Evolutionary conservation across 2,888 invertebrate species (phyloP), one percentile per base, ranked within the genome.

Genomic region (Yponomeuta malinellus): DNA sequence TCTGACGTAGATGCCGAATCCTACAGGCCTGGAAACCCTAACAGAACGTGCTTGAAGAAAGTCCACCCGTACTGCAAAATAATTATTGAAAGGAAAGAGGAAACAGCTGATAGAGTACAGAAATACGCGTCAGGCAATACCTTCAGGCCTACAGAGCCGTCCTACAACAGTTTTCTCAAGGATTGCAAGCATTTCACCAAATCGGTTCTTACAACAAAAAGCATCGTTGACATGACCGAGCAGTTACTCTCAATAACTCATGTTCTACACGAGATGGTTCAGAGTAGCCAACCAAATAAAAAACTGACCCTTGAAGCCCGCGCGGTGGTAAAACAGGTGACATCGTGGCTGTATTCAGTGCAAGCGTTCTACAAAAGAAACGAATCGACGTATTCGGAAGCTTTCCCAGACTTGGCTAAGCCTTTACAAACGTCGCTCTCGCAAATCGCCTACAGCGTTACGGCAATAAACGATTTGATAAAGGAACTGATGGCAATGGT

Each of bases 371-470:
- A 92, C 65, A 90, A 89, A 69, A 93, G 93, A 78, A 80, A 95
- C 43, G 90, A 94, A 37, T 83, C 78, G 3, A 84, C 83, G 0
- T 96, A 94, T 79, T 87, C 93, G 0, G 89, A 93, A 2, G 94
- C 94, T n/a, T 97, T 97, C 80, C 95, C 96, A 0, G 98, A 98
- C 82, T 89, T 98, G 70, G 93, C 95, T 0, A 93, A 94, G 73
- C 97, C 97, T 0, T 86, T 97, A 29, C 89, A 95, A 69, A 91
- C 93, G 71, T 95, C 95, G 0, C 81, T 96, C 9, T 92, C 94
- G 0, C 95, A 96, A 86, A 93, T 96, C 72, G 86, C 93, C 1
- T 94, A 94, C 74, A 95, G 96, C 2, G 86, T 95, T 33, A 93
- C 93, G 65, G 82, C 93, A 15, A 78, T 95, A 31, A 93, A 92